Evolutionary conservation across 2,113 vertebrate species (phyloP).

Genomic region (Nicator chloris): DNA sequence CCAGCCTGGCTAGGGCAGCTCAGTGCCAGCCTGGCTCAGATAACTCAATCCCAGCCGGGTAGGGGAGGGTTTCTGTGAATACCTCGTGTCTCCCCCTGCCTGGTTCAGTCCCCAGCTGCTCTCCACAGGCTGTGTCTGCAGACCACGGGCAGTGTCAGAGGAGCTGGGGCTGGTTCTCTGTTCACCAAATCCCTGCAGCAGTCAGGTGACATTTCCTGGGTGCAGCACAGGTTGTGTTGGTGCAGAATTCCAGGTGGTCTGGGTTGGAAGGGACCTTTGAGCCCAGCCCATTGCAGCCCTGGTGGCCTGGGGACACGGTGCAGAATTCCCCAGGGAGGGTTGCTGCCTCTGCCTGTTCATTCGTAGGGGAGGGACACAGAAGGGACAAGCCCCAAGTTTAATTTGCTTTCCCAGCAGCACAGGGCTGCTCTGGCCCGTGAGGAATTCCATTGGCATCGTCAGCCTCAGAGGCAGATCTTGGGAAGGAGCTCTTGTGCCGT

Average conservation of each 20-base stretch:
- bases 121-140: too few species aligned
- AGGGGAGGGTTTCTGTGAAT: background rate
- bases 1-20: background rate
- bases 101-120: background rate
- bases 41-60: too few species aligned
- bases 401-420: too few species aligned
- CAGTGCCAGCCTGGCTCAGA: background rate
- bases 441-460: background rate
- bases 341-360: background rate
- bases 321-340: fast-evolving
- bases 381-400: fast-evolving
- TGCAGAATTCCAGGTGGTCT: too few species aligned
- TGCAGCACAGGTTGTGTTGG: fast-evolving
- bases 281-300: background rate
- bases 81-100: fast-evolving
- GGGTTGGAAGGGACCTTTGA: background rate
- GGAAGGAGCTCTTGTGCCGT: background rate
- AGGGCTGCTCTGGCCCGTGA: background rate
- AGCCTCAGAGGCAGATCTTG: background rate
- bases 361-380: fast-evolving
- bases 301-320: background rate
- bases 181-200: background rate
- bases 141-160: background rate
- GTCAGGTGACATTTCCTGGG: background rate
- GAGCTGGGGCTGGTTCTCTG: too few species aligned